Percentiles rank a stretch among this genome's conserved stretches.
Conservation (phyloP, 2,888 invertebrate genomes). For the Athetis lepigone region DNA sequence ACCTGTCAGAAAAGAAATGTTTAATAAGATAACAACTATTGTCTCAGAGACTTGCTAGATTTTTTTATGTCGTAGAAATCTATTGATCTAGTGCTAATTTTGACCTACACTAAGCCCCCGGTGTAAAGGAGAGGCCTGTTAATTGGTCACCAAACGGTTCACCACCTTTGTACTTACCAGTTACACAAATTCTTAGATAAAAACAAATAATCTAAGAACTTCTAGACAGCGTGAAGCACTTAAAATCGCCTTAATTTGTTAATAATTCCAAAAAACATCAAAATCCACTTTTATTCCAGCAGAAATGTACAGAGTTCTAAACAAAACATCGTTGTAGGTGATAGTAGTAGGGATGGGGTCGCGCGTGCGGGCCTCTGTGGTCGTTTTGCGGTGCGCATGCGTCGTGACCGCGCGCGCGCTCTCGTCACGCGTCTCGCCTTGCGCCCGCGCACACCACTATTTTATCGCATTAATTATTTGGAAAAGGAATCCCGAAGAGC, state of each 20-base stretch:
- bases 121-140: too few relatives aligned
- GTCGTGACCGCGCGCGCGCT: conserved; percentile 89
- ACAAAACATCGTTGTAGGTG: conserved; percentile 46
- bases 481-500: conserved; percentile 86
- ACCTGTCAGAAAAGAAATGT: too few relatives aligned
- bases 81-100: too few relatives aligned
- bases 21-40: too few relatives aligned
- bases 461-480: conserved; percentile 91
- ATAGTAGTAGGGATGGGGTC: conserved; percentile 73
- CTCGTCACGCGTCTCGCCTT: conserved; percentile 85
- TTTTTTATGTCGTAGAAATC: too few relatives aligned
- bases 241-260: not conserved
- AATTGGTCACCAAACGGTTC: too few relatives aligned
- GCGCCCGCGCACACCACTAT: conserved; percentile 83
- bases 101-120: too few relatives aligned
- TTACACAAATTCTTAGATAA: not conserved
- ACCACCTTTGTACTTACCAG: not conserved
- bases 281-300: conserved; percentile 29
- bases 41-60: too few relatives aligned
- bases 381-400: conserved; percentile 83
- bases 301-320: conserved; percentile 56
- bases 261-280: conserved; percentile 1
- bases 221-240: too few relatives aligned
- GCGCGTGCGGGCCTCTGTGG: conserved; percentile 84
- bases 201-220: not conserved